Evolutionary conservation across 2,888 invertebrate genomes (phyloP).

Genomic region (Melipona bicolor): DNA sequence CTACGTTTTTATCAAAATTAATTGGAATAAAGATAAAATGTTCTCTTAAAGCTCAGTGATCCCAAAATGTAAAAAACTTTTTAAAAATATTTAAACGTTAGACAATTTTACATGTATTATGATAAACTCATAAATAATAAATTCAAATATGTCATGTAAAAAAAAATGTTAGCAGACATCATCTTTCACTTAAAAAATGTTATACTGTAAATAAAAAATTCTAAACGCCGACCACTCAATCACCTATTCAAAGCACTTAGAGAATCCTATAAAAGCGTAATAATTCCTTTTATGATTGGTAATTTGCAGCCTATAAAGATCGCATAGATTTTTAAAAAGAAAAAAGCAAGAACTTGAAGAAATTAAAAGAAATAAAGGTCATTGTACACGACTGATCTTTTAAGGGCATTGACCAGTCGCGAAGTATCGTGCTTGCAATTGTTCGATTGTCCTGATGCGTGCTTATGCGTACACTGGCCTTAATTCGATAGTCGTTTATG

Average conservation of each 20-base stretch:
- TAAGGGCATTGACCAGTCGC: slow-evolving; percentile 68
- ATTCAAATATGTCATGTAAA: background rate
- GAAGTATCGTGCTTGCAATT: slow-evolving; percentile 65
- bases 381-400: slow-evolving; percentile 53
- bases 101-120: background rate
- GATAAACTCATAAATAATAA: background rate
- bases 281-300: background rate
- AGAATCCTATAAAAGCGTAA: background rate
- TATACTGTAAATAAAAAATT: background rate
- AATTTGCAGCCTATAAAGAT: background rate
- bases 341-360: slow-evolving; percentile 14
- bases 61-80: background rate
- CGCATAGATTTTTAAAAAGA: background rate
- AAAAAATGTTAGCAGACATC: background rate
- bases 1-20: background rate
- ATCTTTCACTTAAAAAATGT: background rate
- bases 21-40: background rate
- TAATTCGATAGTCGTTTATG: slow-evolving; percentile 66
- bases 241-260: background rate
- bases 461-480: slow-evolving; percentile 66
- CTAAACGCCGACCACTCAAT: background rate
- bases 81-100: background rate
- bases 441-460: slow-evolving; percentile 70
- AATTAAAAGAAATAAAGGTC: slow-evolving; percentile 44
- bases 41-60: background rate